phyloP scores from a whole-genome alignment of 2,113 vertebrate genomes.

The Paracanthobrama guichenoti region DNA sequence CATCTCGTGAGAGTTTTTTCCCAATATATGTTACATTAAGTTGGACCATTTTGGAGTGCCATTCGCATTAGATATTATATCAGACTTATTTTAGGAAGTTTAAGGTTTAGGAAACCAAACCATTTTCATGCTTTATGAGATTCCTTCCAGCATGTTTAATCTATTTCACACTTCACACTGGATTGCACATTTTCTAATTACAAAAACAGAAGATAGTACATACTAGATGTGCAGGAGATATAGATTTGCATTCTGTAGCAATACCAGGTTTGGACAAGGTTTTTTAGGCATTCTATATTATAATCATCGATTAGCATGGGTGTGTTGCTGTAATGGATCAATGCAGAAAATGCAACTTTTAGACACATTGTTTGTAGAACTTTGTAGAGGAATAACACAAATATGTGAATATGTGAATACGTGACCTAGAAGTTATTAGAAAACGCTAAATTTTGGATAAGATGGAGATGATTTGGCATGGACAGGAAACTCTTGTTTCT shows the following conservation, averaged over 20 bases:
- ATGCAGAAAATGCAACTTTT: background rate
- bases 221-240: background rate
- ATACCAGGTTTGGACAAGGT: background rate
- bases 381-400: background rate
- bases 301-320: background rate
- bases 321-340: background rate
- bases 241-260: background rate
- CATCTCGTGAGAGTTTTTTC: conserved; percentile 79
- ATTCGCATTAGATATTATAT: background rate
- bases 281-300: background rate
- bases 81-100: background rate
- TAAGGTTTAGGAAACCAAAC: conserved; percentile 10
- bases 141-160: background rate
- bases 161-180: conserved; percentile 1
- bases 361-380: background rate
- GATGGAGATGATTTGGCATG: background rate
- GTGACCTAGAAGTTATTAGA: background rate
- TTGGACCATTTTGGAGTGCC: background rate
- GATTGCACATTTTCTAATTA: background rate
- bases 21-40: background rate
- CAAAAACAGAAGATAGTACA: background rate
- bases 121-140: conserved; percentile 4
- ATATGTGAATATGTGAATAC: background rate
- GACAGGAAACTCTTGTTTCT: background rate
- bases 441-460: background rate